phyloP scores from a whole-genome alignment of 2,113 vertebrate species.

The Paradisaea rubra region DNA sequence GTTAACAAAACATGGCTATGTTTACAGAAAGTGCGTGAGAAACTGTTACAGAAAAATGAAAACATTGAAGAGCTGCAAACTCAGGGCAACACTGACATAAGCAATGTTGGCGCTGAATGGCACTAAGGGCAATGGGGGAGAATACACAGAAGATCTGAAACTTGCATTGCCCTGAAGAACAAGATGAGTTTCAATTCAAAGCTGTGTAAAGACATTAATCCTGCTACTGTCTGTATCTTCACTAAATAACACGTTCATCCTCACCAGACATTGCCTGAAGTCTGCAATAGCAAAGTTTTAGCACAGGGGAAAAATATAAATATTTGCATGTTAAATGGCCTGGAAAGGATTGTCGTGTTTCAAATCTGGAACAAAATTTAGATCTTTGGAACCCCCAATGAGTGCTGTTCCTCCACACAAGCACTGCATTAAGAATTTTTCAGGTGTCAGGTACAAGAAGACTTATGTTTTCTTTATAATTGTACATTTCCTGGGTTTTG shows the following conservation, averaged over 20 bases:
- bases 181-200: neutral
- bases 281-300: neutral
- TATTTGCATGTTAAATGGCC: neutral
- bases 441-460: neutral
- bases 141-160: neutral
- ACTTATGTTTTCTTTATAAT: neutral
- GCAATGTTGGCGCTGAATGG: fast-evolving
- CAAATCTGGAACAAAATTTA: neutral
- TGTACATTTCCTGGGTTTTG: neutral
- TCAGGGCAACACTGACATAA: too few species aligned
- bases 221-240: neutral
- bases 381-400: neutral
- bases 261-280: neutral
- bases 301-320: neutral
- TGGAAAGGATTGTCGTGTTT: neutral
- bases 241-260: neutral
- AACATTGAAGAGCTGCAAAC: too few species aligned
- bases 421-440: neutral
- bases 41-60: too few species aligned
- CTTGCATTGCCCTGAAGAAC: neutral
- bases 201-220: neutral
- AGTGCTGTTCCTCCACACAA: neutral
- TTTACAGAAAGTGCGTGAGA: too few species aligned
- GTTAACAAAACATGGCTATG: too few species aligned
- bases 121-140: neutral